Conservation (phyloP, 1,140 invertebrate genomes). For the Bursaphelenchus mucronatus region DNA sequence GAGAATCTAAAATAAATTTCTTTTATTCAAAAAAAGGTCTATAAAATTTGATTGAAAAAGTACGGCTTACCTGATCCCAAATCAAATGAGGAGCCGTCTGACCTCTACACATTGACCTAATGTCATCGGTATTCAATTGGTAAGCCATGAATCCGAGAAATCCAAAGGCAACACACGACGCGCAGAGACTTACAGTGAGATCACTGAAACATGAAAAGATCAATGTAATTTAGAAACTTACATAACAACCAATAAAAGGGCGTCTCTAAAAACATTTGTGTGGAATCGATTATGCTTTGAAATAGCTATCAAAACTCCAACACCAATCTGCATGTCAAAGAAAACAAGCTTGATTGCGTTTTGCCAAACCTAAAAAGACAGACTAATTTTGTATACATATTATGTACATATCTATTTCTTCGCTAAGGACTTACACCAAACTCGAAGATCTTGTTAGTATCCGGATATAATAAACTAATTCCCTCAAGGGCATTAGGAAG, state of each 20-base stretch:
- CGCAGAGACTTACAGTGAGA: constrained; percentile 21
- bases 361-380: constrained; percentile 19
- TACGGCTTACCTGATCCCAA: constrained; percentile 23
- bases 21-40: constrained; percentile 1
- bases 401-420: not conserved
- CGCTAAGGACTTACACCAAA: constrained; percentile 17
- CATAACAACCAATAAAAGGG: constrained; percentile 23
- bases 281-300: constrained; percentile 28
- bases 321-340: constrained; percentile 28
- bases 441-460: constrained; percentile 13
- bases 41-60: not conserved
- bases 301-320: constrained; percentile 28
- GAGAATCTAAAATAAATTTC: constrained; percentile 18
- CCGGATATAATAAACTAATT: constrained; percentile 20
- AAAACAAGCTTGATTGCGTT: constrained; percentile 25
- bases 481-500: constrained; percentile 16
- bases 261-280: constrained; percentile 27
- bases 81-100: constrained; percentile 25
- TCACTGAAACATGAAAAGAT: constrained; percentile 17
- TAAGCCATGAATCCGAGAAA: constrained; percentile 28
- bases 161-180: constrained; percentile 20
- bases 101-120: constrained; percentile 23
- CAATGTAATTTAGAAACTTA: constrained; percentile 6
- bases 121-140: constrained; percentile 10
- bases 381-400: not conserved